These are phyloP conservation scores for Denticeps clupeoides DNA, from an alignment of 2,797 vertebrate genomes.

Conservation along the genomic window DNA sequence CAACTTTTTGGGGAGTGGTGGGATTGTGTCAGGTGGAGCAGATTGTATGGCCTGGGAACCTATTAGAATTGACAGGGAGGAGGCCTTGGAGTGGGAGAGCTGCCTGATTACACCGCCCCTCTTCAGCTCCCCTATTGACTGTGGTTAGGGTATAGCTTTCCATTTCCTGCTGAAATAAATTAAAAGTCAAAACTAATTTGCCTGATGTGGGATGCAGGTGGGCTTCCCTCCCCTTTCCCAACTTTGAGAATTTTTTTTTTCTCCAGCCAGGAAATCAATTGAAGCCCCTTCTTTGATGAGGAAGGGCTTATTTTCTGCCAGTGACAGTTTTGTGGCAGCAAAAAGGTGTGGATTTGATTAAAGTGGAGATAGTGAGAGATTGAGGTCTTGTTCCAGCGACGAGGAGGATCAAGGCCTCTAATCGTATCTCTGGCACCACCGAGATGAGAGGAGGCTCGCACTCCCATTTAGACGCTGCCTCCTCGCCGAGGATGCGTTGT, in stretches of 20 bases:
- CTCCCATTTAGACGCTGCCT: not conserved
- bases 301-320: slow-evolving; percentile 84
- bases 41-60: slow-evolving; percentile 82
- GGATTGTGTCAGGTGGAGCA: slow-evolving; percentile 71
- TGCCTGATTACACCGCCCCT: slow-evolving; percentile 82
- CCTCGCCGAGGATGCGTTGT: not conserved
- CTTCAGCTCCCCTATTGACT: slow-evolving; percentile 83
- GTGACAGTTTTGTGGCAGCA: slow-evolving; percentile 90
- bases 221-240: slow-evolving; percentile 47
- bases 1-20: slow-evolving; percentile 55
- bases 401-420: slow-evolving; percentile 86
- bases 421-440: slow-evolving; percentile 71
- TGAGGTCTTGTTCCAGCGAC: slow-evolving; percentile 97
- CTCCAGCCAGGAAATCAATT: slow-evolving; percentile 79
- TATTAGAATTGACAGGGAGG: slow-evolving; percentile 92
- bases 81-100: slow-evolving; percentile 72
- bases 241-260: slow-evolving; percentile 67
- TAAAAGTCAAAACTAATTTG: slow-evolving; percentile 99
- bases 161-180: slow-evolving; percentile 99
- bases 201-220: slow-evolving; percentile 89
- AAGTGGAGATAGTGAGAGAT: slow-evolving; percentile 93
- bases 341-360: slow-evolving; percentile 92
- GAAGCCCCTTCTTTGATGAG: slow-evolving; percentile 83
- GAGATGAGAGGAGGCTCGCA: slow-evolving; percentile 52
- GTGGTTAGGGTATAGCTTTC: slow-evolving; percentile 91